Conservation (phyloP, 2,113 vertebrate species). For the Narcine bancroftii region DNA sequence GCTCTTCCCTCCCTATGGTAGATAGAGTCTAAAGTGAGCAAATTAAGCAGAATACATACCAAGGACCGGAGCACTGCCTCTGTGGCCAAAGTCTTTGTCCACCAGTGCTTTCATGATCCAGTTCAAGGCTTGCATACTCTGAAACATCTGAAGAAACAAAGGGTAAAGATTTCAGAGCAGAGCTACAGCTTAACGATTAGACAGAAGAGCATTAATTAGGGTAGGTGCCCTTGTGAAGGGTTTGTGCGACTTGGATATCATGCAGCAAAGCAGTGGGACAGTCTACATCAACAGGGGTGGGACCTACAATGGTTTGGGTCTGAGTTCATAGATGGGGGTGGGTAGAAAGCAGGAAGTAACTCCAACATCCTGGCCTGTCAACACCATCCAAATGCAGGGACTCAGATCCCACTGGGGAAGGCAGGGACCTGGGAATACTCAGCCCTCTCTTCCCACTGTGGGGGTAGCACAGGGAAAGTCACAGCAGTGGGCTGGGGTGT, state of each 20-base stretch:
- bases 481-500: no score
- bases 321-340: no score
- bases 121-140: constrained; percentile 62
- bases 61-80: constrained; percentile 46
- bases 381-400: neutral
- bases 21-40: neutral
- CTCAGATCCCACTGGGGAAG: neutral
- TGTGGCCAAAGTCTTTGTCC: constrained; percentile 51
- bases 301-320: no score
- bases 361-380: no score
- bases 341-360: no score
- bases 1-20: no score
- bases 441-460: no score
- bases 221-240: neutral
- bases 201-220: neutral
- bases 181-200: neutral
- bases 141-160: constrained; percentile 54
- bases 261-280: no score
- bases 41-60: constrained; percentile 52
- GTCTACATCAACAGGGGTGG: neutral
- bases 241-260: neutral
- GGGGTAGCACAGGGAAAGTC: no score
- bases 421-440: no score
- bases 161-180: neutral
- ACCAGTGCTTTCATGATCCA: constrained; percentile 72